These are phyloP conservation scores for Tethea ocularis DNA, from an alignment of 2,888 invertebrate genomes.

Conservation along the genomic window DNA sequence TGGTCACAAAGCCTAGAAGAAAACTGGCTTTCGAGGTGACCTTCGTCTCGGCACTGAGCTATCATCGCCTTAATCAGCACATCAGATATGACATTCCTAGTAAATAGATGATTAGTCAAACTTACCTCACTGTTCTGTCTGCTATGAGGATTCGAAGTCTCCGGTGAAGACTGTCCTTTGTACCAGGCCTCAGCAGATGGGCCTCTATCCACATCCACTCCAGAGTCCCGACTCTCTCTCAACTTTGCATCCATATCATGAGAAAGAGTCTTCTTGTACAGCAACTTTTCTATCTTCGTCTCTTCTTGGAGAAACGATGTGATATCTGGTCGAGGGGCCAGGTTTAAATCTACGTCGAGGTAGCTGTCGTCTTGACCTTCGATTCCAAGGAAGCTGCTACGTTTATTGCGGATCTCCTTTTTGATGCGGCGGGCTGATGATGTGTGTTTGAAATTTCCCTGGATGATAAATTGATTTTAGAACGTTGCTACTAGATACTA, in stretches of 20 bases:
- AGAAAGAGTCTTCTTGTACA: constrained; percentile 88
- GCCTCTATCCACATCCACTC: constrained; percentile 87
- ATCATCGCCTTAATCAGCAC: too few relatives aligned
- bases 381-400: constrained; percentile 93
- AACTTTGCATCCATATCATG: constrained; percentile 87
- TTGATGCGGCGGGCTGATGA: constrained; percentile 94
- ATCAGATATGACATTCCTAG: too few relatives aligned
- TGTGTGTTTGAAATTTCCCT: constrained; percentile 87
- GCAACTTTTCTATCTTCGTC: constrained; percentile 89
- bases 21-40: too few relatives aligned
- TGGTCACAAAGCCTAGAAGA: too few relatives aligned
- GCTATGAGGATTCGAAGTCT: constrained; percentile 87
- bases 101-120: not conserved
- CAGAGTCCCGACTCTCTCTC: constrained; percentile 90
- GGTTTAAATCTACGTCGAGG: constrained; percentile 86
- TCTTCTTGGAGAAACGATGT: constrained; percentile 91
- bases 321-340: constrained; percentile 91
- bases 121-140: constrained; percentile 90
- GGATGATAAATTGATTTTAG: constrained; percentile 24
- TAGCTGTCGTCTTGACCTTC: constrained; percentile 89
- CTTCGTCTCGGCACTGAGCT: too few relatives aligned
- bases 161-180: constrained; percentile 76
- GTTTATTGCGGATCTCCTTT: constrained; percentile 92
- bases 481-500: too few relatives aligned
- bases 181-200: constrained; percentile 85